Evolutionary conservation across 92 coral and sea anemone species (phyloP).

Genomic region (Parazoanthus swiftii): DNA sequence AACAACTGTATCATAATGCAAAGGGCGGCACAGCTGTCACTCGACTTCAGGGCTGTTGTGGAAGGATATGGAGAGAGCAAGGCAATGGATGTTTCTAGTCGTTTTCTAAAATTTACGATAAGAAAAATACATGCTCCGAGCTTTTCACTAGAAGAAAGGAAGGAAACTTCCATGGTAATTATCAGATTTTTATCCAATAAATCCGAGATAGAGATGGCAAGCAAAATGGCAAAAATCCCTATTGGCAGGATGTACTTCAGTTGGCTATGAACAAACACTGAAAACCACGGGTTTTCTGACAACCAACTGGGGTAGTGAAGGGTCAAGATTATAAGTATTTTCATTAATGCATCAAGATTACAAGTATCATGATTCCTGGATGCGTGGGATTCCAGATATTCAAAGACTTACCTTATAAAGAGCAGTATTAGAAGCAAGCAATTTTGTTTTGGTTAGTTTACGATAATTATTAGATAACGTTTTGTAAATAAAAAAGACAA

Average conservation of each 20-base stretch:
- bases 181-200: not conserved
- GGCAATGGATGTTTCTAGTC: not conserved
- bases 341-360: not conserved
- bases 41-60: too few relatives aligned
- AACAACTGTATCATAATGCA: not conserved
- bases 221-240: not conserved
- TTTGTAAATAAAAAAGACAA: not conserved
- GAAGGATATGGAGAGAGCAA: not conserved
- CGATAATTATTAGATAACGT: not conserved
- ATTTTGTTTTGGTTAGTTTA: not conserved
- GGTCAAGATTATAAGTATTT: not conserved
- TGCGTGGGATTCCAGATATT: not conserved
- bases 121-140: not conserved
- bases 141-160: not conserved
- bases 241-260: not conserved
- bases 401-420: not conserved
- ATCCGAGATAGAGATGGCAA: not conserved
- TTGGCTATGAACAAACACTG: constrained; percentile 8
- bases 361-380: not conserved
- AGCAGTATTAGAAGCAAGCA: not conserved
- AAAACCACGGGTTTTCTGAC: not conserved
- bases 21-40: not conserved
- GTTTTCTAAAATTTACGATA: not conserved
- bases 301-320: constrained; percentile 2
- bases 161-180: not conserved